Conservation (phyloP, 2,888 invertebrate species). For the Yponomeuta cagnagella region DNA sequence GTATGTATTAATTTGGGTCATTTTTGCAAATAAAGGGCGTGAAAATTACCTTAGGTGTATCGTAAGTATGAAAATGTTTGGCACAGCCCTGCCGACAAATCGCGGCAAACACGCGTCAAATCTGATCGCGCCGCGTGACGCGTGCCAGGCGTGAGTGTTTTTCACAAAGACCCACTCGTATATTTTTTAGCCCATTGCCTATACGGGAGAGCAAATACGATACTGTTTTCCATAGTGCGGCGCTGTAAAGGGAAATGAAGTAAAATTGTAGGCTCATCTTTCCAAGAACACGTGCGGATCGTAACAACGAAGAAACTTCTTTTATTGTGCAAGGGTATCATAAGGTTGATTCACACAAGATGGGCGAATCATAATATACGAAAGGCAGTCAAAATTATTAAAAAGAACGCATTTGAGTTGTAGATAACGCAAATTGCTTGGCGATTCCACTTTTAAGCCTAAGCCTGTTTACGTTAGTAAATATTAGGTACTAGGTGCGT, state of each 20-base stretch:
- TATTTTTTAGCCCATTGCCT: not conserved
- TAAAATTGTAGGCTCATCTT: not conserved
- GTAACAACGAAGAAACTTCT: conserved; percentile 16
- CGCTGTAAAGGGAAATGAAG: not conserved
- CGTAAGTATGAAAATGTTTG: not conserved
- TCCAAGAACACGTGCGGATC: conserved; percentile 30
- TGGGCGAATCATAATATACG: too few relatives aligned
- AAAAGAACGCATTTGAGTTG: too few relatives aligned
- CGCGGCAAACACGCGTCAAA: conserved; percentile 36
- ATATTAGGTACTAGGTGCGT: too few relatives aligned
- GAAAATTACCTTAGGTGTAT: not conserved
- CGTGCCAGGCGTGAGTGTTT: conserved; percentile 45
- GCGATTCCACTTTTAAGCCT: too few relatives aligned
- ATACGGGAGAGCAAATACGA: not conserved
- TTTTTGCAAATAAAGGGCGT: not conserved
- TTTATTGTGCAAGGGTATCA: not conserved
- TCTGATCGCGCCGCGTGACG: conserved; percentile 39
- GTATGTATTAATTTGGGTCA: too few relatives aligned
- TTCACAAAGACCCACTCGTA: conserved; percentile 38
- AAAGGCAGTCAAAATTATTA: too few relatives aligned
- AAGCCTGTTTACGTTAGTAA: too few relatives aligned
- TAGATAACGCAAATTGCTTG: too few relatives aligned
- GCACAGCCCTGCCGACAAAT: not conserved
- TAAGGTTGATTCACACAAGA: not conserved
- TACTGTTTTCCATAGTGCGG: not conserved